Conservation (phyloP, 2,797 vertebrate genomes). For the Tadarida brasiliensis region DNA sequence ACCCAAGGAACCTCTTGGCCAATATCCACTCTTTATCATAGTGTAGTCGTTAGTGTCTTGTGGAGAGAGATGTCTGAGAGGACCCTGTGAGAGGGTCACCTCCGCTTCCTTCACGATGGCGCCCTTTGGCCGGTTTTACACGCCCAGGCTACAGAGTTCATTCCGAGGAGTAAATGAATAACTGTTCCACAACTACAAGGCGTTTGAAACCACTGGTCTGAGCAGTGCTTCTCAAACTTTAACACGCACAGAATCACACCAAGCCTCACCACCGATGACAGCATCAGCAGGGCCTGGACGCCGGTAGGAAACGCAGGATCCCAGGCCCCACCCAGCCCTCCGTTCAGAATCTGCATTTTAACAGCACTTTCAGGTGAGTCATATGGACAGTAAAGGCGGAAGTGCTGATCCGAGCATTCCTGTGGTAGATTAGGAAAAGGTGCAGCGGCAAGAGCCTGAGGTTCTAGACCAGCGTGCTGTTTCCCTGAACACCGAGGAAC, state of each 20-base stretch:
- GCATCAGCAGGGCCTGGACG: accelerated
- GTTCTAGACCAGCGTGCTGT: not conserved
- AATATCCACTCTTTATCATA: not conserved
- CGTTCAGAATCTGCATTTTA: not conserved
- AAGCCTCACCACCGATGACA: not conserved
- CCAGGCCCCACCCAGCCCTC: not conserved
- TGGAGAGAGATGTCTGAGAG: no score
- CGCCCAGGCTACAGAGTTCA: not conserved
- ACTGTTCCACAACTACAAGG: not conserved
- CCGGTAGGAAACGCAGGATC: not conserved
- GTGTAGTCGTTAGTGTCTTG: accelerated
- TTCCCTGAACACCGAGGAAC: not conserved
- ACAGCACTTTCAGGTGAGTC: not conserved
- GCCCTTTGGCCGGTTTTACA: no score
- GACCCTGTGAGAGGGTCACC: not conserved
- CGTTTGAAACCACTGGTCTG: not conserved
- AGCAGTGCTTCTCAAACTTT: not conserved
- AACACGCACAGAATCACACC: not conserved
- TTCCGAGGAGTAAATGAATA: not conserved
- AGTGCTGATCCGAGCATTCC: not conserved
- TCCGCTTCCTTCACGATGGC: not conserved
- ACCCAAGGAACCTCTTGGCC: not conserved
- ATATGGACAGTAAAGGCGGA: not conserved
- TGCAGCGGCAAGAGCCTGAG: not conserved
- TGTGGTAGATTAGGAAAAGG: not conserved